Conservation (phyloP, 2,888 invertebrate species). For the Pristionchus entomophagus region DNA sequence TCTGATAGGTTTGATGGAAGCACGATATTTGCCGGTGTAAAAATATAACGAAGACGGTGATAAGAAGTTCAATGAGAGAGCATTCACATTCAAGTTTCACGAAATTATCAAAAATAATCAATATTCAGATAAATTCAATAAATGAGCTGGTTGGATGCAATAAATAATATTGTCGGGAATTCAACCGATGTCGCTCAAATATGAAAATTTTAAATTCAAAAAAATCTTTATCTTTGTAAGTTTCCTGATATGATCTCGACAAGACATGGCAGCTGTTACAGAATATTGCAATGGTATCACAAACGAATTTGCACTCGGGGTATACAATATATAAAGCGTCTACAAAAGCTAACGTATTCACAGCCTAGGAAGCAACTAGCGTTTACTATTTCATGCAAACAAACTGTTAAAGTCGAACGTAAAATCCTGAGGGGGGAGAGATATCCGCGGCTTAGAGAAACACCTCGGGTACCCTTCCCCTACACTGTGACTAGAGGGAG, state of each 20-base stretch:
- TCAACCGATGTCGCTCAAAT: background rate
- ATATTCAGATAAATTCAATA: background rate
- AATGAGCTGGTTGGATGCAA: background rate
- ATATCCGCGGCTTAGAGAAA: constrained; percentile 23
- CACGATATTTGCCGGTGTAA: no score
- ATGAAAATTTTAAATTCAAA: background rate
- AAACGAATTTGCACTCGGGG: constrained; percentile 12
- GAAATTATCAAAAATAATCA: background rate
- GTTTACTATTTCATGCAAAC: constrained; percentile 4
- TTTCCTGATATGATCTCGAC: constrained; percentile 2
- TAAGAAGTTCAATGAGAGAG: no score
- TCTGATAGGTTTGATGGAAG: no score
- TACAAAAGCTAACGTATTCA: background rate
- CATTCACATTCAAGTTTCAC: no score
- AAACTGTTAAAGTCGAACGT: background rate
- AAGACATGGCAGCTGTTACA: background rate
- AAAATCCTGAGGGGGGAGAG: background rate
- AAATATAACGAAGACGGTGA: no score
- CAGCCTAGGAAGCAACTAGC: constrained; percentile 27
- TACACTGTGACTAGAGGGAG: constrained; percentile 36
- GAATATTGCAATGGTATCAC: constrained; percentile 22
- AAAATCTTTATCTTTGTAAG: background rate
- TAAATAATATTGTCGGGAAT: background rate
- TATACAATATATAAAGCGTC: constrained; percentile 15
- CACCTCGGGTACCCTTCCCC: constrained; percentile 25